A percentile compares a stretch with the other conserved stretches of the same genome.
Evolutionary conservation across 1,140 invertebrate genomes (phyloP).

Genomic region (Bombus terrestris): DNA sequence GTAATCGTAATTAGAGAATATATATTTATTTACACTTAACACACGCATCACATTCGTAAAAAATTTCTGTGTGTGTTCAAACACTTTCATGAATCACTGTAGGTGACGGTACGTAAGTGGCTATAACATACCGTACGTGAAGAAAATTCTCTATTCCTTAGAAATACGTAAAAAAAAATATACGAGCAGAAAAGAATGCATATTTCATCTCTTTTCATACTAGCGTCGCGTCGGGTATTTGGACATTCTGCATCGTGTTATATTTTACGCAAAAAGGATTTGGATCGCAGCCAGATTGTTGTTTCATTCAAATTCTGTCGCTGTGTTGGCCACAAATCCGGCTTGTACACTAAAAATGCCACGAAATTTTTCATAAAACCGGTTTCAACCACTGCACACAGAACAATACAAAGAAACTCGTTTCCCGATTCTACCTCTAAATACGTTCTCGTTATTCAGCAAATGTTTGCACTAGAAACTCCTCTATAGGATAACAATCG

Average conservation of each 20-base stretch:
- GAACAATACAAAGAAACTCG: background rate
- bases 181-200: background rate
- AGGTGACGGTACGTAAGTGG: background rate
- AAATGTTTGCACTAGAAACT: background rate
- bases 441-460: background rate
- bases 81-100: too few relatives aligned
- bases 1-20: too few relatives aligned
- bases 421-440: background rate
- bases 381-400: background rate
- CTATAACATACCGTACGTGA: background rate
- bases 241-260: background rate
- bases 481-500: background rate
- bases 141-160: background rate
- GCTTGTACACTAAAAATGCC: background rate
- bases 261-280: constrained; percentile 10
- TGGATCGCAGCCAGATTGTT: constrained; percentile 42
- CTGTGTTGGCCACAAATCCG: constrained; percentile 11
- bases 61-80: too few relatives aligned
- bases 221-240: background rate
- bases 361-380: background rate
- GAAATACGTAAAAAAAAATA: background rate
- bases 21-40: too few relatives aligned
- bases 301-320: constrained; percentile 6
- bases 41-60: too few relatives aligned
- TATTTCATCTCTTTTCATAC: background rate